These are phyloP conservation scores for Marisa cornuarietis DNA, from an alignment of 1,140 invertebrate genomes.

Conservation along the genomic window DNA sequence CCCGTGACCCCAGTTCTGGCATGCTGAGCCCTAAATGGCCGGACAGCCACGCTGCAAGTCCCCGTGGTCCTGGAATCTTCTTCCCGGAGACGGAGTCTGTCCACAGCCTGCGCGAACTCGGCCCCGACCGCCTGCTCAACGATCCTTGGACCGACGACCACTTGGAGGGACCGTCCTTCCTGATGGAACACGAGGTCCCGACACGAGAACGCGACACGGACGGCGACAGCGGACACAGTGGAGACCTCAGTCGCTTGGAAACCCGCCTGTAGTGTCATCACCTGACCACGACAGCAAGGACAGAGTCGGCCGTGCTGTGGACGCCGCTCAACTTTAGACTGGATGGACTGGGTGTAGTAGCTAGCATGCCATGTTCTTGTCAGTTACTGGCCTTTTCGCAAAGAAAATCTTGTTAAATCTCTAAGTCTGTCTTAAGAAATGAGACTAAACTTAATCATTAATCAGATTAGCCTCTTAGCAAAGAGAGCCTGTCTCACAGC, in stretches of 20 bases:
- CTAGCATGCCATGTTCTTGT: not conserved
- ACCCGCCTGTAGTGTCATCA: slow-evolving; percentile 18
- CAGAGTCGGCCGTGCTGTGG: not conserved
- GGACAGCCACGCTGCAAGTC: slow-evolving; percentile 53
- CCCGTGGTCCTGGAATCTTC: slow-evolving; percentile 47
- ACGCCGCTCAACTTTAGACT: not conserved
- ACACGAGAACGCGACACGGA: slow-evolving; percentile 30
- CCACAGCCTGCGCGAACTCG: slow-evolving; percentile 31
- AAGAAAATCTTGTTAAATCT: not conserved
- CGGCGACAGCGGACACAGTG: slow-evolving; percentile 31
- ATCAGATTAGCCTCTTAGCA: too few relatives aligned
- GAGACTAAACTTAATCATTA: too few relatives aligned
- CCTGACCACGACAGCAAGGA: not conserved
- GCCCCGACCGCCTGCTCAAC: slow-evolving; percentile 26
- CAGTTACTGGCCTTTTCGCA: not conserved
- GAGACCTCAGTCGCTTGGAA: slow-evolving; percentile 29
- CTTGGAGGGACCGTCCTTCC: slow-evolving; percentile 23
- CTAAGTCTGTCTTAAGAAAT: too few relatives aligned
- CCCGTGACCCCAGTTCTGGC: slow-evolving; percentile 32
- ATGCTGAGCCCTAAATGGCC: slow-evolving; percentile 54
- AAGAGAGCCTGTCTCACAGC: too few relatives aligned
- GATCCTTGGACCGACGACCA: slow-evolving; percentile 27
- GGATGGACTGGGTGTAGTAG: not conserved
- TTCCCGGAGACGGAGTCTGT: slow-evolving; percentile 55
- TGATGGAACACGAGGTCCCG: slow-evolving; percentile 27